A percentile compares a stretch with the other conserved stretches of the same genome.
Conservation (phyloP, 2,888 invertebrate species). For the Vesta saturnalis region DNA sequence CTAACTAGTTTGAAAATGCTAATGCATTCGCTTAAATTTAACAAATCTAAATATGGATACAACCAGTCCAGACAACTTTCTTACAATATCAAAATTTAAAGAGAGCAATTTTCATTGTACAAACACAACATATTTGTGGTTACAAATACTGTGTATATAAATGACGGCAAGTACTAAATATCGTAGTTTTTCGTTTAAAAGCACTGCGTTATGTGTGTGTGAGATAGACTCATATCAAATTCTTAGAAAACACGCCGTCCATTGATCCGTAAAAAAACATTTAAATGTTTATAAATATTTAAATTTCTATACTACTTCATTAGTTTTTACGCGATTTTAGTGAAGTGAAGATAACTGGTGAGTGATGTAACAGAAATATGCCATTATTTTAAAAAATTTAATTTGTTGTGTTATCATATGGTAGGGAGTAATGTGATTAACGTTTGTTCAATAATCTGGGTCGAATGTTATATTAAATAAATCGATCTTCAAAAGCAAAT, state of each 20-base stretch:
- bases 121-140: slow-evolving; percentile 9
- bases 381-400: no score
- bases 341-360: background rate
- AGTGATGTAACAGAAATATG: no score
- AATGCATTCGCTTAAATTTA: background rate
- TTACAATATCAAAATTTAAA: slow-evolving; percentile 5
- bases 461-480: background rate
- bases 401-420: no score
- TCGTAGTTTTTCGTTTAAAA: slow-evolving; percentile 10
- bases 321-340: slow-evolving; percentile 1
- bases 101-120: slow-evolving; percentile 12
- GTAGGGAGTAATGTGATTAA: no score
- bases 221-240: slow-evolving; percentile 3
- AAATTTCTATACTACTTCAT: slow-evolving; percentile 8
- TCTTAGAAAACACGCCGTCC: slow-evolving; percentile 17
- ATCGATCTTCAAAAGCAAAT: background rate
- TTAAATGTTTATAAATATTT: slow-evolving; percentile 17
- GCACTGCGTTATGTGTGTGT: background rate
- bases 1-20: background rate
- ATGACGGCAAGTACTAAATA: background rate
- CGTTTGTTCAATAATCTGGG: background rate
- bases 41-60: slow-evolving; percentile 5
- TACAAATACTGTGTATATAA: slow-evolving; percentile 4
- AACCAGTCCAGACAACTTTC: slow-evolving; percentile 5
- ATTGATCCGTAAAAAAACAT: slow-evolving; percentile 23